These are phyloP conservation scores for Tympanuchus pallidicinctus DNA, from an alignment of 2,113 vertebrate species.

Conservation along the genomic window DNA sequence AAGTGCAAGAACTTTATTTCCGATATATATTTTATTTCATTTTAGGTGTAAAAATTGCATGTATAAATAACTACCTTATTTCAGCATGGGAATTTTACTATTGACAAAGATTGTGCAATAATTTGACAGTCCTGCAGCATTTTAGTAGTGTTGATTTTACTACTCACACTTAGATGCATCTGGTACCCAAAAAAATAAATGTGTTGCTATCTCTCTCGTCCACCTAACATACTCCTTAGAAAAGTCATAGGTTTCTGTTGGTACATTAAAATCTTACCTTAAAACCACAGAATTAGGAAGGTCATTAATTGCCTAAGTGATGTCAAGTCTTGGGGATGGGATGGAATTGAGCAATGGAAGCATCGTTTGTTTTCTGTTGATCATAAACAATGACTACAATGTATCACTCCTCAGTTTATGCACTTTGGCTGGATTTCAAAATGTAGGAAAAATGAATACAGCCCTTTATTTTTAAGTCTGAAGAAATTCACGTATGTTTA, in stretches of 20 bases:
- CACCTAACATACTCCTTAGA: neutral
- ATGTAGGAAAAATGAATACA: neutral
- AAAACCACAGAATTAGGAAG: neutral
- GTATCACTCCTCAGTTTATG: neutral
- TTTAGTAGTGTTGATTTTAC: neutral
- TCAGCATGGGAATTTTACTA: neutral
- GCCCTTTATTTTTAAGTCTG: neutral
- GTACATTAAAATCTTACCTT: neutral
- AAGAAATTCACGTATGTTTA: neutral
- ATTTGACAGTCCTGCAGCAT: neutral
- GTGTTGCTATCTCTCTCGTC: neutral
- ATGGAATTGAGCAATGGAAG: neutral
- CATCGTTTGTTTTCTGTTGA: neutral
- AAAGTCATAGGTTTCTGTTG: neutral
- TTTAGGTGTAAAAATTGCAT: neutral
- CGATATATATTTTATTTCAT: neutral
- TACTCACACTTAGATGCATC: rapidly evolving
- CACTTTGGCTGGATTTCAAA: neutral
- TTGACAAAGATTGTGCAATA: neutral
- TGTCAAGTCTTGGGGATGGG: neutral
- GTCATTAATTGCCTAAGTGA: neutral
- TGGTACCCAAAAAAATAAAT: neutral
- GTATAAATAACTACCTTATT: neutral
- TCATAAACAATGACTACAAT: neutral
- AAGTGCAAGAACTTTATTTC: neutral